Evolutionary conservation across 2,797 vertebrate species (phyloP).

Genomic region (Leptodactylus fallax): DNA sequence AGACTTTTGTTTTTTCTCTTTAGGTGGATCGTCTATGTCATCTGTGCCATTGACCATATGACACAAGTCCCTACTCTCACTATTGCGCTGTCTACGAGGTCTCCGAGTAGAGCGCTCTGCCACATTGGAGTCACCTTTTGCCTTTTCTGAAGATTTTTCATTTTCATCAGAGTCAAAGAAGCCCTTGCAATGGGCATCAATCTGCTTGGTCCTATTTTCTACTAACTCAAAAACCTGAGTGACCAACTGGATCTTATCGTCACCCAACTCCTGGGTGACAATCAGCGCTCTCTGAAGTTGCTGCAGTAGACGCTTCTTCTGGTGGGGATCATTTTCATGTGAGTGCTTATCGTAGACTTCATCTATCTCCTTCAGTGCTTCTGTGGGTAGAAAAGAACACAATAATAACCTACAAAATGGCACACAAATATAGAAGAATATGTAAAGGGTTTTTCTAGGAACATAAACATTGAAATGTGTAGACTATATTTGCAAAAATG

Average conservation of each 20-base stretch:
- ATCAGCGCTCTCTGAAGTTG: conserved; percentile 94
- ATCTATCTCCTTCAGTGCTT: conserved; percentile 95
- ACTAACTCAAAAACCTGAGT: conserved; percentile 96
- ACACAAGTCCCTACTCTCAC: conserved; percentile 92
- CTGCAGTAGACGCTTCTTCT: conserved; percentile 91
- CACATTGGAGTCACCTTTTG: conserved; percentile 74
- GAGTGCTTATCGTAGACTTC: conserved; percentile 94
- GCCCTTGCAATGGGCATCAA: conserved; percentile 90
- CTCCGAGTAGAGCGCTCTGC: conserved; percentile 87
- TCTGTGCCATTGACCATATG: conserved; percentile 90
- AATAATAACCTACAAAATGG: background rate
- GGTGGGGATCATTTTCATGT: conserved; percentile 86
- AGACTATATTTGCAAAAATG: no score
- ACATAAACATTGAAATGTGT: no score
- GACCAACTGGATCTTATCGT: conserved; percentile 97
- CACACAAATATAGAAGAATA: background rate
- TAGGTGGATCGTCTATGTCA: conserved; percentile 87
- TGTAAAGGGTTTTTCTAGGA: no score
- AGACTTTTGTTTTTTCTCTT: conserved; percentile 94
- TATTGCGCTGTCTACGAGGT: conserved; percentile 90
- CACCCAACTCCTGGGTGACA: conserved; percentile 93
- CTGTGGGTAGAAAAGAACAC: conserved; percentile 74
- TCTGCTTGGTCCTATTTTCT: conserved; percentile 94
- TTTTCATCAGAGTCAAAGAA: conserved; percentile 86
- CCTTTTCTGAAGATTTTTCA: conserved; percentile 81